A percentile compares a stretch with the other conserved stretches of the same genome.
Evolutionary conservation across 2,888 invertebrate genomes (phyloP).

Genomic region (Drosophila eohydei): DNA sequence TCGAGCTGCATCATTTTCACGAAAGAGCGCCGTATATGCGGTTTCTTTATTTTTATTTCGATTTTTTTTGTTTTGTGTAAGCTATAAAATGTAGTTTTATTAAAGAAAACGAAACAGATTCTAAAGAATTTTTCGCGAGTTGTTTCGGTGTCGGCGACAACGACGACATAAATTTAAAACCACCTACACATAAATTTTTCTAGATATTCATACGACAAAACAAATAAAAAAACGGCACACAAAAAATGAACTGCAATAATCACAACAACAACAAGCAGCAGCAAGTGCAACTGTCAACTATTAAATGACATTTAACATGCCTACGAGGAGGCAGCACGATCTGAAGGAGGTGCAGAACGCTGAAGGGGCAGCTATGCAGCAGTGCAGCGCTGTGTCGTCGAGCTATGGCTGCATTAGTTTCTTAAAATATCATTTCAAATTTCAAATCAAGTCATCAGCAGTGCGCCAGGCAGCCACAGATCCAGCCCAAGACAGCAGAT

Average conservation of each 20-base stretch:
- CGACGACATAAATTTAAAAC: conserved; percentile 76
- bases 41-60: conserved; percentile 21
- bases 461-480: conserved; percentile 29
- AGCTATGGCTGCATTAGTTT: conserved; percentile 69
- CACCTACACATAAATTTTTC: conserved; percentile 78
- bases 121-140: conserved; percentile 76
- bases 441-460: conserved; percentile 76
- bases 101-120: conserved; percentile 77
- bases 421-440: conserved; percentile 78
- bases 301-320: conserved; percentile 84
- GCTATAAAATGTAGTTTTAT: conserved; percentile 78
- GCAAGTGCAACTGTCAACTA: conserved; percentile 82
- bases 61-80: conserved; percentile 48
- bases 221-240: conserved; percentile 31
- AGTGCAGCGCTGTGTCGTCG: conserved; percentile 37
- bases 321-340: conserved; percentile 47
- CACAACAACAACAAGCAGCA: conserved; percentile 52
- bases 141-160: conserved; percentile 68
- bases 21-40: conserved; percentile 11
- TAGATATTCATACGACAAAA: conserved; percentile 44
- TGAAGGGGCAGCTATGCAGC: neutral
- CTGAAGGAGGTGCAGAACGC: conserved; percentile 10
- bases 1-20: conserved; percentile 12
- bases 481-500: conserved; percentile 51
- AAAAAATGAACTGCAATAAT: conserved; percentile 72